Percentiles rank a stretch among this genome's conserved stretches.
Evolutionary conservation across 2,113 vertebrate species (phyloP).

Genomic region (Amblyopsis rosae): DNA sequence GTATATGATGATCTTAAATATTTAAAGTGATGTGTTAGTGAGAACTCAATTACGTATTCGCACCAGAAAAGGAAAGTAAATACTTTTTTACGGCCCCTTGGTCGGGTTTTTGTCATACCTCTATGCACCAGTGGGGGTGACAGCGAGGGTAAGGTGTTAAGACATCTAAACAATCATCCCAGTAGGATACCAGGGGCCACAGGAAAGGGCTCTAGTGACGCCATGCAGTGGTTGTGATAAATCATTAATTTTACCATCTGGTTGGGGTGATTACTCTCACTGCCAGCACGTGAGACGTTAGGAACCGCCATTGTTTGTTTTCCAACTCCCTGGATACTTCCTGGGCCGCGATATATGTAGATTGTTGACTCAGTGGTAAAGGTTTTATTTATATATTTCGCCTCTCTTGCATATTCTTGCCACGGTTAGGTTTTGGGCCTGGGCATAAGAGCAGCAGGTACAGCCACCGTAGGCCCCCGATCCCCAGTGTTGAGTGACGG

Average conservation of each 20-base stretch:
- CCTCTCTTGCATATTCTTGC: constrained; percentile 53
- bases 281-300: constrained; percentile 38
- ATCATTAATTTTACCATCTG: constrained; percentile 44
- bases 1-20: too few species aligned
- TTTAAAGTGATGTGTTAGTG: too few species aligned
- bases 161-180: constrained; percentile 16
- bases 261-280: constrained; percentile 52
- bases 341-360: constrained; percentile 6
- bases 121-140: constrained; percentile 8
- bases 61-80: constrained; percentile 37
- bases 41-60: constrained; percentile 1
- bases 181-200: constrained; percentile 6
- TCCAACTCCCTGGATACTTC: constrained; percentile 38
- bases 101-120: constrained; percentile 36
- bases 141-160: constrained; percentile 16
- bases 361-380: constrained; percentile 57
- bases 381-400: constrained; percentile 66
- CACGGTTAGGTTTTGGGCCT: constrained; percentile 17
- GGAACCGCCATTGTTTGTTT: constrained; percentile 41
- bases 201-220: constrained; percentile 35
- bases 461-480: constrained; percentile 24
- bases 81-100: constrained; percentile 30
- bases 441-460: constrained; percentile 28
- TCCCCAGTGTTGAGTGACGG: constrained; percentile 39
- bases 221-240: constrained; percentile 43